These are phyloP conservation scores for Propithecus deckenii DNA, from an alignment of 2,797 vertebrate species.

Conservation along the genomic window DNA sequence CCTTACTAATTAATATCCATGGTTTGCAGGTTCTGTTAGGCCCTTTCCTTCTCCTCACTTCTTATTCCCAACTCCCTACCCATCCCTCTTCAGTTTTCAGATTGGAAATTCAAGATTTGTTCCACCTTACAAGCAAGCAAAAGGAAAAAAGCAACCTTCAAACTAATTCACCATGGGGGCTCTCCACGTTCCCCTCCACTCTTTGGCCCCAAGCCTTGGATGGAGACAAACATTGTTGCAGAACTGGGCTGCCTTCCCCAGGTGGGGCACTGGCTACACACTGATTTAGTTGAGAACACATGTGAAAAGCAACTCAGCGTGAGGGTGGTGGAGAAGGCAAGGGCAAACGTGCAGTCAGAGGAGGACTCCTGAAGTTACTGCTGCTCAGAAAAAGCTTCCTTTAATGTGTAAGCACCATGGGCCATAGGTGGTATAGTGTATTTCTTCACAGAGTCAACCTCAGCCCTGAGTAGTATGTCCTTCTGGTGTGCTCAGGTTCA, in stretches of 20 bases:
- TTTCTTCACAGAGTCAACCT: not conserved
- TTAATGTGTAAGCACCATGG: not conserved
- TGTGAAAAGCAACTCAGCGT: conserved; percentile 34
- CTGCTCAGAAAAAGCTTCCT: conserved; percentile 56
- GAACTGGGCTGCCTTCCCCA: not conserved
- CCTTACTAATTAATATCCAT: conserved; percentile 86
- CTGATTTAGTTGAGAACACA: conserved; percentile 48
- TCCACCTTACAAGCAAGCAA: conserved; percentile 82
- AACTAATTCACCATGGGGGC: conserved; percentile 47
- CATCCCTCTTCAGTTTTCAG: conserved; percentile 81
- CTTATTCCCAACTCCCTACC: conserved; percentile 59
- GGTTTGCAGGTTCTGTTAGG: conserved; percentile 84
- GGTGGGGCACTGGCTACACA: conserved; percentile 11
- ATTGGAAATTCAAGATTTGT: conserved; percentile 79
- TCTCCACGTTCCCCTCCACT: conserved; percentile 63
- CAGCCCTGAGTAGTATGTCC: not conserved
- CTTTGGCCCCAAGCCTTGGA: conserved; percentile 57
- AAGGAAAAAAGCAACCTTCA: conserved; percentile 72
- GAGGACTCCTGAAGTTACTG: conserved; percentile 43
- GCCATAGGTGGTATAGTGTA: not conserved
- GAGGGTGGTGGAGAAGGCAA: conserved; percentile 30
- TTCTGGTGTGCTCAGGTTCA: not conserved
- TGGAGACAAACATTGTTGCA: conserved; percentile 40
- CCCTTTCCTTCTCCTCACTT: conserved; percentile 61
- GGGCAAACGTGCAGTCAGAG: conserved; percentile 43